Conservation (phyloP, 2,797 vertebrate genomes). For the Steatocranus sp. region DNA sequence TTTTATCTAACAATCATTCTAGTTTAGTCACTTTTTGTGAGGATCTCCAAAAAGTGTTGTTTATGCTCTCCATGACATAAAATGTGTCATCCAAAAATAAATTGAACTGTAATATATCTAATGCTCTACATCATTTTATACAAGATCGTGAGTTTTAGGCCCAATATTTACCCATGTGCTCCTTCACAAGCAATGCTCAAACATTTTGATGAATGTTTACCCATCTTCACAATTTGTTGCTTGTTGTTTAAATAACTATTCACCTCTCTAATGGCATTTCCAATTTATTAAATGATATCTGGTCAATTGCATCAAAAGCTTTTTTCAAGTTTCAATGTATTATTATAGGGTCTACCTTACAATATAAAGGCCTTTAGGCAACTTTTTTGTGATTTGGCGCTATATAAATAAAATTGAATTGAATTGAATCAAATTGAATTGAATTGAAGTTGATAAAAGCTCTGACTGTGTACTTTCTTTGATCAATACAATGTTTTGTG, state of each 20-base stretch:
- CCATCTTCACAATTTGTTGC: background rate
- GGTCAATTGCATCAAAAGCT: background rate
- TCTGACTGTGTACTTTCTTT: background rate
- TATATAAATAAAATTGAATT: background rate
- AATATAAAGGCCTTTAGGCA: background rate
- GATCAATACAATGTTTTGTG: rapidly evolving
- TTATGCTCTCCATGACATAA: background rate
- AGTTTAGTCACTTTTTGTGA: background rate
- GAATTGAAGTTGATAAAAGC: background rate
- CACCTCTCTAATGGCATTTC: background rate
- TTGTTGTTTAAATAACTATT: background rate
- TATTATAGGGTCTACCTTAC: background rate
- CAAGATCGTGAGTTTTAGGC: background rate
- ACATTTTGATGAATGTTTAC: background rate
- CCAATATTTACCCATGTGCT: rapidly evolving
- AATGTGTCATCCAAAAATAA: background rate
- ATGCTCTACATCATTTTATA: background rate
- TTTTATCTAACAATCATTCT: background rate
- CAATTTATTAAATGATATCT: background rate
- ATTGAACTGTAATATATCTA: background rate
- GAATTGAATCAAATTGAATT: background rate
- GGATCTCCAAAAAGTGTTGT: background rate
- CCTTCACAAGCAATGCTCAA: background rate
- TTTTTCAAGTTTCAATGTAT: background rate
- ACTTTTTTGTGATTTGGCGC: background rate